phyloP scores from a whole-genome alignment of 2,888 invertebrate species.

The Euphydryas editha region DNA sequence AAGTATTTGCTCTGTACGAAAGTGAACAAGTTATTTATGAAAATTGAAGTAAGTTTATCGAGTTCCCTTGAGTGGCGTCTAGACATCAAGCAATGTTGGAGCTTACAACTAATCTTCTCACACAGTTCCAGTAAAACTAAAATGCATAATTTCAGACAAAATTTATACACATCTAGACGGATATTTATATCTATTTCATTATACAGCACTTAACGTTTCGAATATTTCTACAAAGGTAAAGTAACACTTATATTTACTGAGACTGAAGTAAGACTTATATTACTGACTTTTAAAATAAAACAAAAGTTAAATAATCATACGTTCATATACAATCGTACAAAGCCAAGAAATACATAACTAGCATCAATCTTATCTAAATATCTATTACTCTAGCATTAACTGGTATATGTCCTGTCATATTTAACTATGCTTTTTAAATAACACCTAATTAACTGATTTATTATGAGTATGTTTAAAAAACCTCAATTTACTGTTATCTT shows the following conservation, averaged over 20 bases:
- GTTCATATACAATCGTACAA: too few relatives aligned
- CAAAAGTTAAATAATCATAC: not conserved
- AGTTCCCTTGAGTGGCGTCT: conserved; percentile 59
- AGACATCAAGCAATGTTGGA: conserved; percentile 57
- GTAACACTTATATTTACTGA: not conserved
- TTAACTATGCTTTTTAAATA: too few relatives aligned
- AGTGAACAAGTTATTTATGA: conserved; percentile 36
- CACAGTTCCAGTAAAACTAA: conserved; percentile 44
- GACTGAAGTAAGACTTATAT: too few relatives aligned
- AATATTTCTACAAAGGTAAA: not conserved
- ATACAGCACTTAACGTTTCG: not conserved
- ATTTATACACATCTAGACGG: conserved; percentile 30
- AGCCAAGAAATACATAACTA: too few relatives aligned
- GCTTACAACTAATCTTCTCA: conserved; percentile 46
- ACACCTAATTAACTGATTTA: too few relatives aligned
- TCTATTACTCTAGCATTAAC: too few relatives aligned
- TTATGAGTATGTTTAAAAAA: too few relatives aligned
- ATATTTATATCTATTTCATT: not conserved
- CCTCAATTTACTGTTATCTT: too few relatives aligned
- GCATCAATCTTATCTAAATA: too few relatives aligned
- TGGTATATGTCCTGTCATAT: too few relatives aligned
- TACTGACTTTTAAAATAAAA: too few relatives aligned
- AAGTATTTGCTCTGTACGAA: conserved; percentile 7
- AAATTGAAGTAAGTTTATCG: conserved; percentile 33
- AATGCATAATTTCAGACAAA: conserved; percentile 33